Evolutionary conservation across 2,113 vertebrate genomes (phyloP).

Genomic region (Mirounga angustirostris): DNA sequence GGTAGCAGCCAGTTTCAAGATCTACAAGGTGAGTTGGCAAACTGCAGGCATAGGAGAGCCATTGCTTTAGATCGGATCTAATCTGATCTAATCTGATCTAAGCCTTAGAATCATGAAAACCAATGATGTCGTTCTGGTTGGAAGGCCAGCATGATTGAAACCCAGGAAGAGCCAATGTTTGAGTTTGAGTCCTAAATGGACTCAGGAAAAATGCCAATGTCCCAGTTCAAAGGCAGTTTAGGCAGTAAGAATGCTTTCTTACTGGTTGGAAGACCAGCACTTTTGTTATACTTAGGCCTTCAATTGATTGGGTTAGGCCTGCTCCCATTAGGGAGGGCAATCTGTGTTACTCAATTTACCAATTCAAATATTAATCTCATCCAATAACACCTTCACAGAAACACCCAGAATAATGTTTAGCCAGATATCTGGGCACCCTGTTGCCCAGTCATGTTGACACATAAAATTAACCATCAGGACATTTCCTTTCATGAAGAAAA

Average conservation of each 20-base stretch:
- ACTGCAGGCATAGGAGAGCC: background rate
- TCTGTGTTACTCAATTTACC: background rate
- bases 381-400: background rate
- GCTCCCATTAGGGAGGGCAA: background rate
- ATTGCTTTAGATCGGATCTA: background rate
- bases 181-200: background rate
- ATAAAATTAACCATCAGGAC: background rate
- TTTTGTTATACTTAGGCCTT: background rate
- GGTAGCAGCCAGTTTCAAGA: background rate
- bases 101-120: background rate
- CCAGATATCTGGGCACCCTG: background rate
- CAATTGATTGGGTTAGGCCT: background rate
- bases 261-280: background rate
- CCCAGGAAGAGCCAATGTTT: background rate
- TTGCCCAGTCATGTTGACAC: background rate
- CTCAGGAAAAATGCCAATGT: background rate
- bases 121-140: background rate
- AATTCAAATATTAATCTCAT: background rate
- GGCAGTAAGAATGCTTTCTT: background rate
- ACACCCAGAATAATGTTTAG: background rate
- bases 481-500: slow-evolving; percentile 27
- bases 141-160: background rate
- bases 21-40: background rate
- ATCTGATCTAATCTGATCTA: too few species aligned
- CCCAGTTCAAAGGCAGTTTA: background rate